phyloP scores from a whole-genome alignment of 2,113 vertebrate genomes.

The Carassius carassius region DNA sequence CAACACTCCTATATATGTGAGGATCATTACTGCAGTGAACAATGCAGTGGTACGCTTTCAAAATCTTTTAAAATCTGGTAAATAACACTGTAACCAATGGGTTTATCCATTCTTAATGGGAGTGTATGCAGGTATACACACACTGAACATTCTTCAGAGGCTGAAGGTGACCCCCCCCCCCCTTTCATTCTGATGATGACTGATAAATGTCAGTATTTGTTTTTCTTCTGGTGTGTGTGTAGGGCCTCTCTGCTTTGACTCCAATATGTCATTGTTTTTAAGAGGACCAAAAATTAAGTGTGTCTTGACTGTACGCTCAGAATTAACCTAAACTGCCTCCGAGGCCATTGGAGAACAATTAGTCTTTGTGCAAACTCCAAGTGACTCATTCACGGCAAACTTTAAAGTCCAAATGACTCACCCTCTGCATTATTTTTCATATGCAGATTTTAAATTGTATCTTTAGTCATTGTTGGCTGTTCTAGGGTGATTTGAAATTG shows the following conservation, averaged over 20 bases:
- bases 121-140: slow-evolving; percentile 29
- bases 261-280: slow-evolving; percentile 59
- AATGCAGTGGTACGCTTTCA: background rate
- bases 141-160: slow-evolving; percentile 18
- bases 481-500: background rate
- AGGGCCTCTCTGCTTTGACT: slow-evolving; percentile 60
- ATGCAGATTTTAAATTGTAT: background rate
- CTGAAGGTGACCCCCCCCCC: slow-evolving; percentile 32
- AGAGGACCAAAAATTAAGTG: slow-evolving; percentile 54
- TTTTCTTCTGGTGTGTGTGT: slow-evolving; percentile 52
- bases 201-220: slow-evolving; percentile 65
- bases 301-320: slow-evolving; percentile 63
- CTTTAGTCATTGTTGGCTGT: background rate
- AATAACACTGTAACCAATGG: too few species aligned
- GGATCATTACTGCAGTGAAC: background rate
- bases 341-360: slow-evolving; percentile 67
- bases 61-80: too few species aligned
- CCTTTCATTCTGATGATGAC: slow-evolving; percentile 62
- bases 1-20: background rate
- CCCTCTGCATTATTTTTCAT: background rate
- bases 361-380: slow-evolving; percentile 61
- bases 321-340: slow-evolving; percentile 59
- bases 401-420: slow-evolving; percentile 11
- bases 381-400: slow-evolving; percentile 55
- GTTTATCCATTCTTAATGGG: background rate